A percentile compares a stretch with the other conserved stretches of the same genome.
Conservation (phyloP, 2,797 vertebrate species). For the Artibeus jamaicensis region DNA sequence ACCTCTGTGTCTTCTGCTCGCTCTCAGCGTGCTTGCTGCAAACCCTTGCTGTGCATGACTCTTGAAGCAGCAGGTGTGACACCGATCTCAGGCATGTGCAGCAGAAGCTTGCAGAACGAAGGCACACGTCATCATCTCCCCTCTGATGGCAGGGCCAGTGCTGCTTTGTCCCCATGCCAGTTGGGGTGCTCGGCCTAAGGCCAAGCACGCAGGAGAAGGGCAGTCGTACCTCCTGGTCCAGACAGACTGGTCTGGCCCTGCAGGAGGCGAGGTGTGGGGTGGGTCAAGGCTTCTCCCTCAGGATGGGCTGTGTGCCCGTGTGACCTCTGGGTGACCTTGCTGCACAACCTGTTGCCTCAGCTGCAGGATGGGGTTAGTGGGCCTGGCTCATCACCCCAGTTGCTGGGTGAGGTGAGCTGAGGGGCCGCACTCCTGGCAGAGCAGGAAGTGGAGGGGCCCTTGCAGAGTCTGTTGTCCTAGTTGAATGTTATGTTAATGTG, state of each 20-base stretch:
- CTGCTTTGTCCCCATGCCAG: not conserved
- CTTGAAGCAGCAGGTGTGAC: not conserved
- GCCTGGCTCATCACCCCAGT: not conserved
- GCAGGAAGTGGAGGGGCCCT: not conserved
- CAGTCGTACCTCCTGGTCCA: not conserved
- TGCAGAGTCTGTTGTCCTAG: not conserved
- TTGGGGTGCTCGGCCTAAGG: too few species aligned
- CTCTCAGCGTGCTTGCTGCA: not conserved
- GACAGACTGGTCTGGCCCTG: not conserved
- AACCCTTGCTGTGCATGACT: not conserved
- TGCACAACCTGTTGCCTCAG: not conserved
- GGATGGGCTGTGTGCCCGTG: fast-evolving
- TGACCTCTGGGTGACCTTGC: not conserved
- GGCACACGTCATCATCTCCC: fast-evolving
- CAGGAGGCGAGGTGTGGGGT: not conserved
- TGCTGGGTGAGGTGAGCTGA: not conserved
- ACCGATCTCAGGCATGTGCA: fast-evolving
- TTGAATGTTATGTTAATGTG: not conserved
- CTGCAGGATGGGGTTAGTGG: not conserved
- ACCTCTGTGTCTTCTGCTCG: not conserved
- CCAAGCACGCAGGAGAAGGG: not conserved
- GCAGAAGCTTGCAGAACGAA: not conserved
- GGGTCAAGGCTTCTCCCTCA: not conserved
- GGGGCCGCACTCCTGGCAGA: not conserved
- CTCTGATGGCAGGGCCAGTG: not conserved